Conservation (phyloP, 2,797 vertebrate species). For the Acanthornis magna region DNA sequence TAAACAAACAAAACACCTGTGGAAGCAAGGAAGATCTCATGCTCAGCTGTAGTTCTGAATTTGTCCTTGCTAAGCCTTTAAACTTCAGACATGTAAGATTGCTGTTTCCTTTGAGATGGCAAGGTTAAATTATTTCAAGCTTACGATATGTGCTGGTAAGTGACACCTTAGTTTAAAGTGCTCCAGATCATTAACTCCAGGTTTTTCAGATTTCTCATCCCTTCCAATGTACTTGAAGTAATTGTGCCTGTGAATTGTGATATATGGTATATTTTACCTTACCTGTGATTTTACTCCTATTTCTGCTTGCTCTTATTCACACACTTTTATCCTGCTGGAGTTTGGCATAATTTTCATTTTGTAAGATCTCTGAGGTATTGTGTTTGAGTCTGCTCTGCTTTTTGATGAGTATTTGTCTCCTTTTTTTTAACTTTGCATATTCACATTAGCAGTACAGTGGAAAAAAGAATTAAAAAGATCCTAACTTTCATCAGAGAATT, state of each 20-base stretch:
- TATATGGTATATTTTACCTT: neutral
- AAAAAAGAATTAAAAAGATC: neutral
- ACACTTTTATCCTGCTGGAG: neutral
- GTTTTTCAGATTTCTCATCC: neutral
- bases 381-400: neutral
- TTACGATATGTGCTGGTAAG: neutral
- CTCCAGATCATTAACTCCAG: neutral
- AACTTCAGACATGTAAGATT: neutral
- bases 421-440: neutral
- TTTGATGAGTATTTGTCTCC: neutral
- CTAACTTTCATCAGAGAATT: neutral
- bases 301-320: neutral
- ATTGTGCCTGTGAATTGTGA: neutral
- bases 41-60: neutral
- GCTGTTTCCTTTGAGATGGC: neutral
- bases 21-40: neutral
- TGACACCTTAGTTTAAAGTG: neutral
- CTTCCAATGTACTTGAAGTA: neutral
- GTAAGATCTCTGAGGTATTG: neutral
- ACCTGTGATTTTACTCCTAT: neutral
- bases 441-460: neutral
- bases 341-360: neutral
- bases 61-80: neutral
- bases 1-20: neutral
- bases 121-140: neutral